These are phyloP conservation scores for Bellardia pandia DNA, from an alignment of 2,888 invertebrate species.

Conservation along the genomic window DNA sequence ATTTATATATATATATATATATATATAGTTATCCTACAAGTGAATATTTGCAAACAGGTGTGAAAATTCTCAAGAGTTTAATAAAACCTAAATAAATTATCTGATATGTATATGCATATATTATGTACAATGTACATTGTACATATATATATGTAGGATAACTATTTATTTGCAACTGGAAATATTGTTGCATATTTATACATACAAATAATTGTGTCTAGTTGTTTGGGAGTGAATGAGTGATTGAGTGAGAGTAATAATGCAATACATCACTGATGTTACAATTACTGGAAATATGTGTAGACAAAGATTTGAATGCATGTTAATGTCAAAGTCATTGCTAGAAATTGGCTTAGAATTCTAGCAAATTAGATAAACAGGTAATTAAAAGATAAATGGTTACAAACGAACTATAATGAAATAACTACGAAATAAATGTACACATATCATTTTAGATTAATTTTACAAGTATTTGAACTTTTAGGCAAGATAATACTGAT, in stretches of 20 bases:
- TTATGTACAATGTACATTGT: no score
- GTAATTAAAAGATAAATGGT: constrained; percentile 62
- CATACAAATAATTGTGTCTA: not conserved
- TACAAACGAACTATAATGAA: constrained; percentile 41
- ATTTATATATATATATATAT: not conserved
- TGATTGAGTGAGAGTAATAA: no score
- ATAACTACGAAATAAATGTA: not conserved
- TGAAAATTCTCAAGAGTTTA: no score
- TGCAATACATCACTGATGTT: constrained; percentile 2
- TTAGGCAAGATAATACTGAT: not conserved
- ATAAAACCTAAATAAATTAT: no score
- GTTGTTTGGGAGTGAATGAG: not conserved
- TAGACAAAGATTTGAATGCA: constrained; percentile 3
- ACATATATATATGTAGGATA: constrained; percentile 25
- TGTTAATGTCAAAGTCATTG: constrained; percentile 59
- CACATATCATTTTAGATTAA: not conserved
- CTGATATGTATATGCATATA: no score
- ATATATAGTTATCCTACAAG: no score
- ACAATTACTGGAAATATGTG: constrained; percentile 11
- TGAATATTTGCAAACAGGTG: no score
- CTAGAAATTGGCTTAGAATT: constrained; percentile 38
- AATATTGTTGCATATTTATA: no score
- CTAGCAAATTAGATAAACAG: constrained; percentile 47
- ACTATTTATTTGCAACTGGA: not conserved
- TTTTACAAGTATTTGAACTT: no score